These are phyloP conservation scores for Melanotaenia pygmaea DNA, from an alignment of 2,797 vertebrate genomes.

Conservation along the genomic window DNA sequence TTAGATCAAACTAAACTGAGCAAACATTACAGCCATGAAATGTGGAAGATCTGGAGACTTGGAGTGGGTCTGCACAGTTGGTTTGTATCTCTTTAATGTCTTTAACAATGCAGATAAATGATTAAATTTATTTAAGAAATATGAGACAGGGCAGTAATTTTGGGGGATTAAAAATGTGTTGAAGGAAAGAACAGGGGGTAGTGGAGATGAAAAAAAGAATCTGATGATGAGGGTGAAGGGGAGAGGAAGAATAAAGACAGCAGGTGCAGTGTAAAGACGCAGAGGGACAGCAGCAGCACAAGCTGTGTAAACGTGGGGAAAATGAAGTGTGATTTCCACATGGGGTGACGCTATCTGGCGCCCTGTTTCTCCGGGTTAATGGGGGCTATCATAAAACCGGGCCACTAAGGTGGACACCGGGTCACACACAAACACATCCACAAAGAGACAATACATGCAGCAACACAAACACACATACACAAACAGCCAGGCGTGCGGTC, in stretches of 20 bases:
- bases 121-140: background rate
- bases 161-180: background rate
- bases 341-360: slow-evolving; percentile 73
- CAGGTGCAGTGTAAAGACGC: slow-evolving; percentile 1
- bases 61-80: background rate
- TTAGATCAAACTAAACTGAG: background rate
- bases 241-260: slow-evolving; percentile 6
- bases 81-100: background rate
- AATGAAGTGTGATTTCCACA: slow-evolving; percentile 71
- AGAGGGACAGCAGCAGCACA: slow-evolving; percentile 23
- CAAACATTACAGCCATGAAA: background rate
- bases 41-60: background rate
- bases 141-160: background rate
- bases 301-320: slow-evolving; percentile 49
- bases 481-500: slow-evolving; percentile 44
- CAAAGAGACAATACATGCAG: slow-evolving; percentile 18
- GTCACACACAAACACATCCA: slow-evolving; percentile 63
- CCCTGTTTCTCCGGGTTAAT: slow-evolving; percentile 75
- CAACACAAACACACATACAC: slow-evolving; percentile 36
- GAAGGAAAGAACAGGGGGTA: background rate
- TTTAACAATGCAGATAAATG: background rate
- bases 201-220: background rate
- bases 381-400: slow-evolving; percentile 75
- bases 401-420: slow-evolving; percentile 64
- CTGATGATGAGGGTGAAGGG: background rate